Percentiles rank a stretch among this genome's conserved stretches.
Conservation (phyloP, 2,797 vertebrate species). For the Macroramphosus scolopax region DNA sequence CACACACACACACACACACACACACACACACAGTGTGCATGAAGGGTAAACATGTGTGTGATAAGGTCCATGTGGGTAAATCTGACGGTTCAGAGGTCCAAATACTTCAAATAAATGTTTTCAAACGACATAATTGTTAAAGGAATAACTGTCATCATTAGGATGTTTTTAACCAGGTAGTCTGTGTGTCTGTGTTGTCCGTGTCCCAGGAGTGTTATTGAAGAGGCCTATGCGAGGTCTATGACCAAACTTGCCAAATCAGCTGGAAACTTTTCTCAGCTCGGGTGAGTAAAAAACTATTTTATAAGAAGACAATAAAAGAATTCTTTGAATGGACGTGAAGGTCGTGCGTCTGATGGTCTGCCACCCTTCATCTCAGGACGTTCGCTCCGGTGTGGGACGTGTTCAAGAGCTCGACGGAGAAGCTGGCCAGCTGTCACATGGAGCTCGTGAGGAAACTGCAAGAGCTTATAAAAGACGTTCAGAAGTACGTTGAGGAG, state of each 20-base stretch:
- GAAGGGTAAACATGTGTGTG: constrained; percentile 43
- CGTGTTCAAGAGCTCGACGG: constrained; percentile 93
- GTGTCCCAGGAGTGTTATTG: constrained; percentile 86
- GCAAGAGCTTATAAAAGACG: constrained; percentile 96
- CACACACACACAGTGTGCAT: constrained; percentile 24
- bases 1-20: constrained; percentile 22
- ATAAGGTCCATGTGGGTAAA: constrained; percentile 24
- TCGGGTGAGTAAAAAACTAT: constrained; percentile 83
- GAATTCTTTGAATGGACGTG: too few species aligned
- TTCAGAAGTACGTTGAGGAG: constrained; percentile 97
- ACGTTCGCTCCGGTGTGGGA: constrained; percentile 96
- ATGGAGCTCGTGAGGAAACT: constrained; percentile 93
- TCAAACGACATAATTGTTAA: not conserved
- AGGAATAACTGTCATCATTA: not conserved
- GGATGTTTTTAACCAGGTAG: too few species aligned
- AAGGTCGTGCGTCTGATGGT: constrained; percentile 8
- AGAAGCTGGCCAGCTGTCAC: constrained; percentile 93
- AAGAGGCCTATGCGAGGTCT: constrained; percentile 94
- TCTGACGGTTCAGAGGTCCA: not conserved
- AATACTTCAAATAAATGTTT: too few species aligned
- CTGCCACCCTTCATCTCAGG: constrained; percentile 58
- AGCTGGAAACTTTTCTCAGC: constrained; percentile 92
- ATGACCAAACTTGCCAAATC: constrained; percentile 97
- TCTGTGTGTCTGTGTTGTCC: constrained; percentile 3
- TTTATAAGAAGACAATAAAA: too few species aligned